These are phyloP conservation scores for Drosophila paranaensis DNA, from an alignment of 2,888 invertebrate genomes.

Conservation along the genomic window DNA sequence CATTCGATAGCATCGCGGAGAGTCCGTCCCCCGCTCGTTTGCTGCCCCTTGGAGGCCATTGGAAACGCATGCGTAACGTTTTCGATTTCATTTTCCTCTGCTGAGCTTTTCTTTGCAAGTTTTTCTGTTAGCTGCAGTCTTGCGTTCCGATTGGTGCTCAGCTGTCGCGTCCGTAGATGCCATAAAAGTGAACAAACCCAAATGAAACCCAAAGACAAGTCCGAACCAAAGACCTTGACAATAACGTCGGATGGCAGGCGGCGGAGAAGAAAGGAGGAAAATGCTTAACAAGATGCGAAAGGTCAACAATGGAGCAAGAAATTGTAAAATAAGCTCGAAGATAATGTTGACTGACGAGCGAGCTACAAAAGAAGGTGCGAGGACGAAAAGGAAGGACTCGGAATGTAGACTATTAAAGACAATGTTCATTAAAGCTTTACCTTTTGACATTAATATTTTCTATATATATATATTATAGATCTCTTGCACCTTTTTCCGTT, in stretches of 20 bases:
- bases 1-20: conserved; percentile 63
- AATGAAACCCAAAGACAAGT: conserved; percentile 2
- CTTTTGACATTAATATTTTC: too few species aligned
- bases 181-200: conserved; percentile 60
- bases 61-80: conserved; percentile 76
- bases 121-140: conserved; percentile 3
- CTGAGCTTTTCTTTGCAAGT: background rate
- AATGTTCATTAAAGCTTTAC: too few species aligned
- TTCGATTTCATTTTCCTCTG: conserved; percentile 71
- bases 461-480: too few species aligned
- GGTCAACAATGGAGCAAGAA: background rate
- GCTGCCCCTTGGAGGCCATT: conserved; percentile 9
- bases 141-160: conserved; percentile 33
- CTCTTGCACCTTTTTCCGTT: too few species aligned
- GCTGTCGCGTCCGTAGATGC: conserved; percentile 39
- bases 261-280: background rate
- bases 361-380: too few species aligned
- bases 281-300: background rate
- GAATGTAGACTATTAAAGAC: too few species aligned
- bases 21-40: background rate
- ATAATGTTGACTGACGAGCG: background rate
- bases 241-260: conserved; percentile 17
- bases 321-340: background rate
- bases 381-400: too few species aligned
- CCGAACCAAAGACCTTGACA: conserved; percentile 61